Evolutionary conservation across 2,797 vertebrate genomes (phyloP).

Genomic region (Acomys russatus): DNA sequence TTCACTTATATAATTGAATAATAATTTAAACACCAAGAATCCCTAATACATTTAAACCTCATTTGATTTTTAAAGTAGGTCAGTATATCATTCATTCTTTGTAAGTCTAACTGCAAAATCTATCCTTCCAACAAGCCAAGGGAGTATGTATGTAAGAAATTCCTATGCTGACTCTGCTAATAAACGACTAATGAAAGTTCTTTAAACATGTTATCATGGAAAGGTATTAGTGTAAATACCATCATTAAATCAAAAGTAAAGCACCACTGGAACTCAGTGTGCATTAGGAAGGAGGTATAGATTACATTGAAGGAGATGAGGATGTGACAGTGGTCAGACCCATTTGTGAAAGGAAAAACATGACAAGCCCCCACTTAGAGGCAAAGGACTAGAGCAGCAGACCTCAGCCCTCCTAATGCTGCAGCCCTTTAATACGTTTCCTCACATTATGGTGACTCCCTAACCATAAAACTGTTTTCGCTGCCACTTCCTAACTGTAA

Average conservation of each 20-base stretch:
- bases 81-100: neutral
- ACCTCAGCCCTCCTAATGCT: neutral
- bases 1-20: neutral
- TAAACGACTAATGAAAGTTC: neutral
- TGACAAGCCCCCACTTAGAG: neutral
- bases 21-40: constrained; percentile 21
- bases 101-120: neutral
- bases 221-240: neutral
- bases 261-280: neutral
- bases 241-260: constrained; percentile 8
- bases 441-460: neutral
- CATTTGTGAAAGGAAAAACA: neutral
- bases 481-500: neutral
- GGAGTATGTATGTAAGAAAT: neutral
- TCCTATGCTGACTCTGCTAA: neutral
- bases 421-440: neutral
- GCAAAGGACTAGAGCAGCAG: neutral
- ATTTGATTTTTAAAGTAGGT: neutral
- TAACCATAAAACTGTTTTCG: neutral
- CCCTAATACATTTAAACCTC: neutral
- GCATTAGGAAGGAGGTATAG: neutral
- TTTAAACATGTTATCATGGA: neutral
- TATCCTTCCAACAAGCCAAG: neutral
- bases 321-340: neutral
- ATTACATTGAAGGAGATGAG: neutral